Evolutionary conservation across 92 coral and sea anemone species (phyloP), one percentile per base, ranked within the genome.

Genomic region (Siderastrea radians): DNA sequence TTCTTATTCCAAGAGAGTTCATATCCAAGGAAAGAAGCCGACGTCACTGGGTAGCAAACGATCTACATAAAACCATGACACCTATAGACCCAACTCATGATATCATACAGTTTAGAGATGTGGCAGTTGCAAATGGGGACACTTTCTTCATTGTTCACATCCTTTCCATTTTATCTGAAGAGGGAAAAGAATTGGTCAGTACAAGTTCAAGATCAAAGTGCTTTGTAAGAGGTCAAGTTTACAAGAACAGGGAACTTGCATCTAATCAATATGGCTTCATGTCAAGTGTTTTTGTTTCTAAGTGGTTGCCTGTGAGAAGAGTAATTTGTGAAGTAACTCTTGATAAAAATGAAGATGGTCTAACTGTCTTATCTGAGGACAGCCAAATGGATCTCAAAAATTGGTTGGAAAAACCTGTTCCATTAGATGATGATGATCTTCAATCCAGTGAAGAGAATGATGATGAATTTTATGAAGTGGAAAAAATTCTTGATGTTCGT

Each of bases 1-100:
- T 86, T 2, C 72, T 86, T 7, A 48, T 86, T 12, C 90, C 90
- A 51, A 60, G 84, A 52, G 90, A 86, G 51, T 86, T 76, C 54
- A 68, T 78, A 14, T 86, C 90, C 1, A 65, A 80, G 16, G 90
- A 86, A 71, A 58, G 90, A 13, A 77, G 78, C 38, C 45, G 63
- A 14, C 15, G 84, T 47, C 90, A 86, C 78, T 86, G 90, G 85
- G 84, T 43, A n/a, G 68, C 87, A 8, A 72, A 72, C 43, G 69
- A 55, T 77, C 5, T 83, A 4, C 69, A 64, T 26, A 72, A 43
- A 15, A 14, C 49, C 44, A 5, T 71, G 43, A 57, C 12, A 16
- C 79, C 70, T 15, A 63, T 77, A 4, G 80, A 71, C 7, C 66
- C 46, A 54, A 66, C 73, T 26, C 90, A 78, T 70, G 71, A 86